Base-by-base conservation (phyloP, 2,113 vertebrate genomes). In the Mustela nigripes region DNA sequence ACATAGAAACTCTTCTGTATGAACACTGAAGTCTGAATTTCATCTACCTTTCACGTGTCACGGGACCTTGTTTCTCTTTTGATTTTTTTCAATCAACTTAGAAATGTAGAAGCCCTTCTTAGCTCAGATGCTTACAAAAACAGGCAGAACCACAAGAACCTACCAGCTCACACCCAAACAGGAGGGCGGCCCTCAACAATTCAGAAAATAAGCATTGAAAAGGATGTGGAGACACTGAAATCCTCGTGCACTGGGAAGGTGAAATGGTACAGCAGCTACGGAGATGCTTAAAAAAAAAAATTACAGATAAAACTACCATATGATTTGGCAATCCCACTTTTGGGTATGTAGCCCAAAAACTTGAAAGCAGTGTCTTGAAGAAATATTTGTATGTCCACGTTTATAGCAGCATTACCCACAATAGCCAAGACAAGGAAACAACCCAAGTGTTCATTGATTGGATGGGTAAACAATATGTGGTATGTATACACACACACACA, bases 201-300 rank as follows among this genome's bases (percentile, higher is more conserved):
- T 69, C 9, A 14, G 50, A 85, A 84, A 42, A 8, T 11, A 78
- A 39, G 45, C 9, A 11, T 21, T 21, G 60, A 26, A 16, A n/a
- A 90, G 80, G 45, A 36, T 2, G 1, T 3, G 8, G 36, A 42
- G 36, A 58, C 22, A 62, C 0, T 3, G 11, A 39, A 81, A 16
- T 7, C 19, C 81, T 50, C 45, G 5, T 11, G n/a, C 1, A 5
- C 33, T 0, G 1, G 48, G 28, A 21, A 58, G 1, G 5, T 8
- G 26, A 79, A 45, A 45, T 11, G 53, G 11, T 10, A 7, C 5
- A 36, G 36, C 24, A 10, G 12, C 33, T 19, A 11, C 4, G 22
- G 22, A 65, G 42, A 80, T 1, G 21, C 4, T 53, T 11, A 8
- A 28, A 21, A 74, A 58, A 42, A 67, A 87, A 2, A 14, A 14